Evolutionary conservation across 2,888 invertebrate genomes (phyloP).

Genomic region (Kuschelorhynchus macadamiae): DNA sequence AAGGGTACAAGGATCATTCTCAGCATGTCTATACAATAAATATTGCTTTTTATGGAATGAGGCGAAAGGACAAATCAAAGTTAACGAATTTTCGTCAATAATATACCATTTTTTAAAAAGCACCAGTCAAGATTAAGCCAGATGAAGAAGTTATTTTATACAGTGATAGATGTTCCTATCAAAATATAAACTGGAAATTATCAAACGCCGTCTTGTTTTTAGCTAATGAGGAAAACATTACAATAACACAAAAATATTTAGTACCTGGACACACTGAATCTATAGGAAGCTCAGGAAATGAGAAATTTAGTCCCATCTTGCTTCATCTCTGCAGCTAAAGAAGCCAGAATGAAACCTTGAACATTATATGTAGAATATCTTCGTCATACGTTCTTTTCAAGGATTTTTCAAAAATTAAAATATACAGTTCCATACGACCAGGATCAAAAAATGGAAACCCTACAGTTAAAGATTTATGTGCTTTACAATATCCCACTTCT

Average conservation of each 20-base stretch:
- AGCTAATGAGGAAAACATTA: not conserved
- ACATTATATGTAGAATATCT: not conserved
- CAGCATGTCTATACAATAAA: constrained; percentile 40
- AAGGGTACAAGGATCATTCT: constrained; percentile 39
- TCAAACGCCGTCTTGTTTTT: not conserved
- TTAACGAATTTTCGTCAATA: constrained; percentile 6
- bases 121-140: not conserved
- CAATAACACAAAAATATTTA: constrained; percentile 10
- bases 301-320: constrained; percentile 4
- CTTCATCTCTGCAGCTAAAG: constrained; percentile 2
- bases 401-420: too few species aligned
- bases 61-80: not conserved
- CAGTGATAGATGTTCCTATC: not conserved
- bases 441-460: too few species aligned
- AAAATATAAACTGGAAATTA: constrained; percentile 1
- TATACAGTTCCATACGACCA: too few species aligned
- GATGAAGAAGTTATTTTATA: constrained; percentile 3
- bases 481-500: too few species aligned
- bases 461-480: too few species aligned
- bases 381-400: too few species aligned
- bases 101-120: constrained; percentile 4
- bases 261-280: constrained; percentile 1
- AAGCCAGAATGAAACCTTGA: not conserved
- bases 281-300: not conserved
- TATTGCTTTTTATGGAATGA: constrained; percentile 3